Evolutionary conservation across 2,888 invertebrate species (phyloP).

Genomic region (Abscondita cerata): DNA sequence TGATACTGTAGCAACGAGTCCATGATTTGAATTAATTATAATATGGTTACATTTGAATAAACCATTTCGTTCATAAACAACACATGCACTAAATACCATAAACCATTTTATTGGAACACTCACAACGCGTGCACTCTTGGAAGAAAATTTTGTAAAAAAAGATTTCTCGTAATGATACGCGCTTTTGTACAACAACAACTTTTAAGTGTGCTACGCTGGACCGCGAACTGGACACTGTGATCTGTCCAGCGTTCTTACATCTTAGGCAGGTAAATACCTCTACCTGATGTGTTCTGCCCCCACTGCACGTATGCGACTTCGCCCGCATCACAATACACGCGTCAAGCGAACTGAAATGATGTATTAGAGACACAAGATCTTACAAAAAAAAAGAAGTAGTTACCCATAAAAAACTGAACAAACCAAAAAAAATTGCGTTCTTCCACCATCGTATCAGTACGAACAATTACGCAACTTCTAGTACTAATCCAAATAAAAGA

Average conservation of each 20-base stretch:
- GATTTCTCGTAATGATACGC: slow-evolving; percentile 3
- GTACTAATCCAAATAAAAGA: background rate
- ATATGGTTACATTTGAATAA: slow-evolving; percentile 30
- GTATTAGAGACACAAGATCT: slow-evolving; percentile 50
- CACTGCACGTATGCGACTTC: slow-evolving; percentile 45
- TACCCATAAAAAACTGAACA: too few species aligned
- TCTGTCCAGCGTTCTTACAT: slow-evolving; percentile 37
- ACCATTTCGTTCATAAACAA: slow-evolving; percentile 4
- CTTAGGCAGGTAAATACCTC: slow-evolving; percentile 41
- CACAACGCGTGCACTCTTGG: too few species aligned
- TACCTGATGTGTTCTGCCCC: slow-evolving; percentile 38
- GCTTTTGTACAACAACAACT: background rate
- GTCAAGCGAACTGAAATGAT: slow-evolving; percentile 52
- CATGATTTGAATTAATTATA: slow-evolving; percentile 35
- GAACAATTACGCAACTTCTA: background rate
- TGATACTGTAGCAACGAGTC: slow-evolving; percentile 48
- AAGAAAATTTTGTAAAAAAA: too few species aligned
- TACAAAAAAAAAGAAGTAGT: slow-evolving; percentile 1
- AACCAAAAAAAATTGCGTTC: slow-evolving; percentile 16
- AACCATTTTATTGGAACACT: too few species aligned
- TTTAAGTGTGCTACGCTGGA: slow-evolving; percentile 45
- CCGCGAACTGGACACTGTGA: slow-evolving; percentile 53
- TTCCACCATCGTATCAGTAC: too few species aligned
- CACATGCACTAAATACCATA: too few species aligned
- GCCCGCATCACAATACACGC: slow-evolving; percentile 49